A percentile compares a stretch with the other conserved stretches of the same genome.
Conservation (phyloP, 2,797 vertebrate genomes). For the Scleropages formosus region DNA sequence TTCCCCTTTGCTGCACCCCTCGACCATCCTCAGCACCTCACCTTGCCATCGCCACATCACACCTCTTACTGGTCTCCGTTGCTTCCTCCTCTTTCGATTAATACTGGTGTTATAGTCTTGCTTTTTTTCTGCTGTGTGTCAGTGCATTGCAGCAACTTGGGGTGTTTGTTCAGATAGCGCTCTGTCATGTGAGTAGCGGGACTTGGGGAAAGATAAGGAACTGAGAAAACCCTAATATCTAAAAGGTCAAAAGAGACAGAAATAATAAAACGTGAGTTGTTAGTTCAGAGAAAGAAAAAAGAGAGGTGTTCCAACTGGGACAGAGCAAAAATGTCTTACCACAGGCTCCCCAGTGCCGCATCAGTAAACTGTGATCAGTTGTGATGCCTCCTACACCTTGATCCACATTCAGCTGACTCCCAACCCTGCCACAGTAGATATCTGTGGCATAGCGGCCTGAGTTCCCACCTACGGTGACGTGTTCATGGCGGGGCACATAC, state of each 20-base stretch:
- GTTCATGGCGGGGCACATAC: too few species aligned
- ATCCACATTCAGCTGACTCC: too few species aligned
- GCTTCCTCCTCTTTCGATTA: slow-evolving; percentile 52
- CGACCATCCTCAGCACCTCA: slow-evolving; percentile 6
- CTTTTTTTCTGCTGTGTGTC: slow-evolving; percentile 9
- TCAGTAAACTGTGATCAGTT: too few species aligned
- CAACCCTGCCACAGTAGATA: too few species aligned
- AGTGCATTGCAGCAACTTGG: slow-evolving; percentile 2
- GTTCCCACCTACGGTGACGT: too few species aligned
- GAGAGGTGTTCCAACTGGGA: too few species aligned
- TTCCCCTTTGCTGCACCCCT: slow-evolving; percentile 32
- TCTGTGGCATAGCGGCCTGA: too few species aligned
- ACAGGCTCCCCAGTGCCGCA: too few species aligned
- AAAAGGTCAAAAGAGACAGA: background rate
- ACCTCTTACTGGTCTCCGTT: slow-evolving; percentile 23
- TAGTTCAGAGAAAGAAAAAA: background rate
- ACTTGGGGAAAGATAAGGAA: background rate
- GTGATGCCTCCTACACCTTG: too few species aligned
- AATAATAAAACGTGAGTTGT: background rate
- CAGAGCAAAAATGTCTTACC: too few species aligned
- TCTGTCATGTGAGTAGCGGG: background rate
- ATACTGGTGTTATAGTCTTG: slow-evolving; percentile 44
- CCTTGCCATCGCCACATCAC: background rate
- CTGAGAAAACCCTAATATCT: background rate
- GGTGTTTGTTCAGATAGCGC: background rate